Base-by-base conservation (phyloP, 2,797 vertebrate species). In the Spinus pinus region DNA sequence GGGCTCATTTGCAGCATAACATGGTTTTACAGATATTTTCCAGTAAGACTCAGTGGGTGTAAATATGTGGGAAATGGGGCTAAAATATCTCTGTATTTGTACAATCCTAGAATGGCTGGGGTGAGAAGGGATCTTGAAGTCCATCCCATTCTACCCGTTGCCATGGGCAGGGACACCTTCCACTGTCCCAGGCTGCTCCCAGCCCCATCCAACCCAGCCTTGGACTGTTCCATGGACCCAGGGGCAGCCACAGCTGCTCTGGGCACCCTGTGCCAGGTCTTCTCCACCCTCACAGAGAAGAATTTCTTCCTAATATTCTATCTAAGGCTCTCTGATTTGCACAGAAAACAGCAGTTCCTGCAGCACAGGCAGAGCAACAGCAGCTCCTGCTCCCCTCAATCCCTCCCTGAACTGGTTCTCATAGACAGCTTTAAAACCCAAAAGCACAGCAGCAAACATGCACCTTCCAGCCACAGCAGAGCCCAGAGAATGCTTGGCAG, bases 11-110 rank as follows among this genome's bases (percentile, higher is more conserved):
- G 27, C 70, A 71, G 37, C 25, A 1, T 1, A 35, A 21, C 33
- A 3, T 0, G 0, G 28, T 2, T 33, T 71, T n/a, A 28, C 1
- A 58, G 47, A 6, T 39, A 27, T 69, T n/a, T 73, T 69, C 60
- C 66, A 46, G 0, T 8, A 23, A 25, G 23, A 8, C 20, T 54
- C 37, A 7, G 3, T 2, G 9, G 12, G 42, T 30, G 2, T 2
- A 20, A 19, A 31, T 31, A 23, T 2, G 3, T 22, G 42, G 24
- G 19, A 69, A 50, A 27, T 9, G 10, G 7, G 12, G 27, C 39
- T 41, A 56, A 80, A 77, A 49, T 14, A 11, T 1, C 5, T 17
- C 23, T 27, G 8, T 7, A 10, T 37, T 72, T 42, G 10, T 8
- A 5, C 15, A 69, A 56, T 42, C 35, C 8, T 35, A 18, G 49